Conservation (phyloP, 2,888 invertebrate genomes). For the Lysandra bellargus region DNA sequence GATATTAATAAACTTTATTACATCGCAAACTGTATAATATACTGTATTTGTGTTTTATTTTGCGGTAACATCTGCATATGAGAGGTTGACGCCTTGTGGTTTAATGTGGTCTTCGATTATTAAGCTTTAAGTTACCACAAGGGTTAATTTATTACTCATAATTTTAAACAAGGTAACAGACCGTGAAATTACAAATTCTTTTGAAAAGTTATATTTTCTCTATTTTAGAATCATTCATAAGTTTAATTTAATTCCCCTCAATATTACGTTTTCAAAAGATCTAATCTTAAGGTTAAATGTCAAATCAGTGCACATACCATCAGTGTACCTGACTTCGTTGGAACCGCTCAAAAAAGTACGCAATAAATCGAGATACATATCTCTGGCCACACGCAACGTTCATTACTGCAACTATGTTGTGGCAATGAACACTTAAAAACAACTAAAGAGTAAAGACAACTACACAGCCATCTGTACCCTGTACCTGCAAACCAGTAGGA, state of each 20-base stretch:
- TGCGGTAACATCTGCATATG: background rate
- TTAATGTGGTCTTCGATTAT: background rate
- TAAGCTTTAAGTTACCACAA: conserved; percentile 16
- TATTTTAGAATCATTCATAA: background rate
- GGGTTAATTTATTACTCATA: conserved; percentile 1
- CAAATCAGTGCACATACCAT: conserved; percentile 7
- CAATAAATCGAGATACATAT: conserved; percentile 35
- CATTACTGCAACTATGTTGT: conserved; percentile 33
- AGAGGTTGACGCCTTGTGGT: background rate
- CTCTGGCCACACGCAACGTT: conserved; percentile 39
- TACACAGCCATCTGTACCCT: background rate
- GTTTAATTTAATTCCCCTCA: background rate
- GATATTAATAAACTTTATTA: background rate
- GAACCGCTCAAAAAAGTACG: background rate
- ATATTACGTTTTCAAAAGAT: background rate
- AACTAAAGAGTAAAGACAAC: background rate
- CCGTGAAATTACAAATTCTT: background rate
- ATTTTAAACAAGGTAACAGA: background rate
- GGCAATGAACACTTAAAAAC: background rate
- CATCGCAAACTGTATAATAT: background rate
- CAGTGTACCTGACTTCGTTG: background rate
- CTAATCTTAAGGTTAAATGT: background rate
- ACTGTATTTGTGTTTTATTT: background rate
- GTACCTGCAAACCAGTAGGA: background rate
- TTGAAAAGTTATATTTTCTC: background rate